Percentiles rank a stretch among this genome's conserved stretches.
phyloP scores from a whole-genome alignment of 2,113 vertebrate species.

The Cinclus cinclus region DNA sequence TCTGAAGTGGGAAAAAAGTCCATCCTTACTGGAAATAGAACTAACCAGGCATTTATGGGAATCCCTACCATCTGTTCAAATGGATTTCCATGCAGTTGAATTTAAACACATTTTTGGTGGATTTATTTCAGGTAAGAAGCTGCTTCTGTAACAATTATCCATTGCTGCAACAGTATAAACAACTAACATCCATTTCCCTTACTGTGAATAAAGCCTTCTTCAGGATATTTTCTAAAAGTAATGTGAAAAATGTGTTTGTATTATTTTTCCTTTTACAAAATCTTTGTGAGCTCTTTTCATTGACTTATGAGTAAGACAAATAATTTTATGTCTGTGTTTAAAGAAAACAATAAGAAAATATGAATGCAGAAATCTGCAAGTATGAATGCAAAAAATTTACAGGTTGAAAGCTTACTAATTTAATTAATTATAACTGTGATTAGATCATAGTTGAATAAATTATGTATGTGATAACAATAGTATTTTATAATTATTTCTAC shows the following conservation, averaged over 20 bases:
- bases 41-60: neutral
- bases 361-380: neutral
- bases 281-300: neutral
- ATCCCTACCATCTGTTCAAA: neutral
- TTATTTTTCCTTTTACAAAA: neutral
- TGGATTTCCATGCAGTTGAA: neutral
- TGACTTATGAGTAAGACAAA: neutral
- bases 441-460: neutral
- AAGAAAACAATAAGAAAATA: neutral
- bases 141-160: neutral
- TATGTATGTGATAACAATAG: neutral
- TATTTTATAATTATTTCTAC: neutral
- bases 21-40: neutral
- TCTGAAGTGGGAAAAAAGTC: neutral
- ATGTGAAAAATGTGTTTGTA: neutral
- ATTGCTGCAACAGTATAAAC: neutral
- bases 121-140: neutral
- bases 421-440: neutral
- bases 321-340: neutral
- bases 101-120: neutral
- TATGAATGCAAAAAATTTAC: neutral
- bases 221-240: neutral
- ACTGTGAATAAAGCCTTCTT: neutral
- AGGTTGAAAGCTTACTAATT: neutral
- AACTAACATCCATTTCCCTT: neutral